Evolutionary conservation across 2,888 invertebrate genomes (phyloP).

Genomic region (Spicauda simplicius): DNA sequence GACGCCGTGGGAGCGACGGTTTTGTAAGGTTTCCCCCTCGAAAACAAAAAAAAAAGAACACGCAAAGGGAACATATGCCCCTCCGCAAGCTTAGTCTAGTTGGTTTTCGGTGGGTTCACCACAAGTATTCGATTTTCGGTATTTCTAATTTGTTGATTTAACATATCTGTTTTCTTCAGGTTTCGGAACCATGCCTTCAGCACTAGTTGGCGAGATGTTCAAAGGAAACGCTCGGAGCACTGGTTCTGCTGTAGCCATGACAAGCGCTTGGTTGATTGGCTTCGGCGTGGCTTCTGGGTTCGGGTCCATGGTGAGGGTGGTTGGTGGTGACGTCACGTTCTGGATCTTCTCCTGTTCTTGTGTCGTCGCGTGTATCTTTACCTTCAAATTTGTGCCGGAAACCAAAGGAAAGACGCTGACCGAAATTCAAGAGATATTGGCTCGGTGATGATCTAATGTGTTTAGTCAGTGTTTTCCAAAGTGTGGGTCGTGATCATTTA

Average conservation of each 20-base stretch:
- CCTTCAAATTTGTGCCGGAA: slow-evolving; percentile 55
- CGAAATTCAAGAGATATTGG: slow-evolving; percentile 55
- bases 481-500: too few relatives aligned
- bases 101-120: too few relatives aligned
- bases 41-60: too few relatives aligned
- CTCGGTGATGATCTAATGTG: slow-evolving; percentile 25
- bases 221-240: slow-evolving; percentile 53
- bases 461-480: too few relatives aligned
- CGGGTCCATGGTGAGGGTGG: slow-evolving; percentile 47
- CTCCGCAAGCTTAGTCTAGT: too few relatives aligned
- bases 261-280: slow-evolving; percentile 57
- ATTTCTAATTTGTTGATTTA: too few relatives aligned
- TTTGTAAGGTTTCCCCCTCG: too few relatives aligned
- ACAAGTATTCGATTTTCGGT: too few relatives aligned
- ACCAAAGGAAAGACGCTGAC: slow-evolving; percentile 55
- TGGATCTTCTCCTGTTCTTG: slow-evolving; percentile 54
- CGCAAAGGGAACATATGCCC: too few relatives aligned
- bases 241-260: slow-evolving; percentile 56
- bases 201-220: slow-evolving; percentile 58
- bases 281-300: slow-evolving; percentile 55
- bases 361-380: slow-evolving; percentile 51
- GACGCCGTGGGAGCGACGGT: too few relatives aligned
- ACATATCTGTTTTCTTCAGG: slow-evolving; percentile 42
- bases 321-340: slow-evolving; percentile 56
- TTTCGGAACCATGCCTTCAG: slow-evolving; percentile 56